Evolutionary conservation across 2,888 invertebrate genomes (phyloP).

Genomic region (Tipula vernalis): DNA sequence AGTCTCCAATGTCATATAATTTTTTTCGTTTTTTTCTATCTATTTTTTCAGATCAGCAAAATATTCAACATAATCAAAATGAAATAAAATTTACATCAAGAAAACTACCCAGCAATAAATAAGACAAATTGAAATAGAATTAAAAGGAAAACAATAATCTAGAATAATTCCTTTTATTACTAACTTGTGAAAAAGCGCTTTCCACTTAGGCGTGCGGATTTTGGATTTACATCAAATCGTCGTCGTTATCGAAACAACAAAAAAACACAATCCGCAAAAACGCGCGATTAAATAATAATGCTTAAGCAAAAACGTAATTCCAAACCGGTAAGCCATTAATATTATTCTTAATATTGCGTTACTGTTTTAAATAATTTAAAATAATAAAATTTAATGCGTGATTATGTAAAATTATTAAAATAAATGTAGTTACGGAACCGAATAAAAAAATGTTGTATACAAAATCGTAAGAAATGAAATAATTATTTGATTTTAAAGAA

Average conservation of each 20-base stretch:
- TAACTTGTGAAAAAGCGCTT: not conserved
- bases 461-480: not conserved
- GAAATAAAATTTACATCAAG: not conserved
- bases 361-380: not conserved
- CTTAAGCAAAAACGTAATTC: slow-evolving; percentile 16
- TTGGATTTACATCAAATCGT: not conserved
- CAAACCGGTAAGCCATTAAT: slow-evolving; percentile 15
- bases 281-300: slow-evolving; percentile 12
- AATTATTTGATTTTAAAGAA: not conserved
- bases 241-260: not conserved
- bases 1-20: not conserved
- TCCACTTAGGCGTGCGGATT: not conserved
- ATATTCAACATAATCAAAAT: slow-evolving; percentile 4
- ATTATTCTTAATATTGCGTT: not conserved
- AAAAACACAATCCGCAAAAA: not conserved
- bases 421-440: not conserved
- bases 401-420: slow-evolving; percentile 8
- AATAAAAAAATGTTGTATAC: not conserved
- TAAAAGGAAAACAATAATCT: not conserved
- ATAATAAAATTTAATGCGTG: not conserved
- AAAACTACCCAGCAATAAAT: not conserved
- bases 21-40: not conserved
- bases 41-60: not conserved
- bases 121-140: not conserved
- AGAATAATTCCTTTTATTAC: not conserved